Conservation (phyloP, 2,113 vertebrate species). For the Clarias gariepinus region DNA sequence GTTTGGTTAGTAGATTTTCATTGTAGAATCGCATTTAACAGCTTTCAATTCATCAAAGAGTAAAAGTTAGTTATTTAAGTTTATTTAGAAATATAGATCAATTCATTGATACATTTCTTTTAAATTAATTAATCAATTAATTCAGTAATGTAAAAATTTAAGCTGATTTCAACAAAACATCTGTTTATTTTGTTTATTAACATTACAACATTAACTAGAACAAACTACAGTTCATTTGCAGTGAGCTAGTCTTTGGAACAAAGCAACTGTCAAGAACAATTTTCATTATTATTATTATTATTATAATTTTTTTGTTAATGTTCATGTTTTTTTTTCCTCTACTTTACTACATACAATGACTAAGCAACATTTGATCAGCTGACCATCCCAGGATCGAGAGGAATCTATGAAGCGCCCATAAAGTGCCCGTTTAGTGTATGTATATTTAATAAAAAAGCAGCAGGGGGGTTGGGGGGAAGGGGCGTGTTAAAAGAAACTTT, state of each 20-base stretch:
- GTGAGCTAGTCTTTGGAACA: conserved; percentile 44
- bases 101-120: not conserved
- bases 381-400: conserved; percentile 54
- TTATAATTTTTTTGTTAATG: conserved; percentile 49
- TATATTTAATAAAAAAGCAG: not conserved
- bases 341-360: conserved; percentile 53
- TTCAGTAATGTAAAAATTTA: not conserved
- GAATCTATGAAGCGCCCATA: not conserved
- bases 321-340: conserved; percentile 49
- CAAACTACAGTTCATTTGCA: not conserved
- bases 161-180: not conserved
- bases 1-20: not conserved
- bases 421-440: not conserved
- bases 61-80: not conserved
- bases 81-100: not conserved
- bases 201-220: not conserved
- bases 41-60: not conserved
- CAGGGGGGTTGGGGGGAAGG: too few species aligned
- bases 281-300: conserved; percentile 57
- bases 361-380: conserved; percentile 52
- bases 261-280: conserved; percentile 60
- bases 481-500: too few species aligned
- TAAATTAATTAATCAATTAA: not conserved
- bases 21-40: not conserved
- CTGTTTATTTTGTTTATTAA: not conserved